phyloP scores from a whole-genome alignment of 2,113 vertebrate genomes.

The Thinocorus orbignyianus region DNA sequence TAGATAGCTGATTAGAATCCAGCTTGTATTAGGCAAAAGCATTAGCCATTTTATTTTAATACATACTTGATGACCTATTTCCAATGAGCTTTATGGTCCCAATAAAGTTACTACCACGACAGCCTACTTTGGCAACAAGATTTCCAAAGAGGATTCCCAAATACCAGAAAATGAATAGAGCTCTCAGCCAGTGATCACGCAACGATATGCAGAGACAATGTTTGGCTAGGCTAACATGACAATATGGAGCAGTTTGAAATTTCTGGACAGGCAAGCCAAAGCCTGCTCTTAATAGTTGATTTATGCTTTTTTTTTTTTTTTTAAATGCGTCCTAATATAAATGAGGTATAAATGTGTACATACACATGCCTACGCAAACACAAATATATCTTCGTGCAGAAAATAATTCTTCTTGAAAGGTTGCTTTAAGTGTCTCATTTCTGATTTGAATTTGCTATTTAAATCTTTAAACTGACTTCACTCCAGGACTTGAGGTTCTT shows the following conservation, averaged over 20 bases:
- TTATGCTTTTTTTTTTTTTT: not conserved
- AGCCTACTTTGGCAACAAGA: not conserved
- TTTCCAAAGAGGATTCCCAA: not conserved
- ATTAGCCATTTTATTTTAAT: not conserved
- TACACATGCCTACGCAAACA: not conserved
- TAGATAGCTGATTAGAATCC: not conserved
- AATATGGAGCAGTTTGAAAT: not conserved
- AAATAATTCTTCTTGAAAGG: not conserved
- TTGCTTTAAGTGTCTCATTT: not conserved
- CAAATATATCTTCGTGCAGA: not conserved
- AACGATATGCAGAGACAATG: not conserved
- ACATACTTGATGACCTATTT: not conserved
- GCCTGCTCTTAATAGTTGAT: not conserved
- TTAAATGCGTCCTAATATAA: not conserved
- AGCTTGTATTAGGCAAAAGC: not conserved
- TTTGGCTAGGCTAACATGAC: not conserved
- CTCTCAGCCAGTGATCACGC: not conserved
- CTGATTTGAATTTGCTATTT: not conserved
- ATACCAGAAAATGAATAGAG: not conserved
- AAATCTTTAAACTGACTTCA: not conserved
- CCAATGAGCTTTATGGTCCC: not conserved
- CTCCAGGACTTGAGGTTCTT: not conserved
- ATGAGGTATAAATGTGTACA: not conserved
- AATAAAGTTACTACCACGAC: not conserved
- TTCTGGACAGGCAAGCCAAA: not conserved